phyloP scores from a whole-genome alignment of 2,888 invertebrate species.

The Netelia virgata region DNA sequence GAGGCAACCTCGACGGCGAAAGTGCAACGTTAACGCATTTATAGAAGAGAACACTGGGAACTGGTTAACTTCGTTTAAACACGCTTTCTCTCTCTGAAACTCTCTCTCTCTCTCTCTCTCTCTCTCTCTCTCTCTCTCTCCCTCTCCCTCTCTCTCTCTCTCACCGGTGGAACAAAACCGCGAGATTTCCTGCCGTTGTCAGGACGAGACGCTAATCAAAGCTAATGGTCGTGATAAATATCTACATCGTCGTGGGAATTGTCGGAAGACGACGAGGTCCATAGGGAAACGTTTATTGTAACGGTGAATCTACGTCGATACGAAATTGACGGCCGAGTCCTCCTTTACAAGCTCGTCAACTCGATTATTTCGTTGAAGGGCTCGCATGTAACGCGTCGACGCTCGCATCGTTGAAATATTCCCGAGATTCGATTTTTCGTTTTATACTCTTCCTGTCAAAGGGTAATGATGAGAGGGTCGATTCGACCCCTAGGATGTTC shows the following conservation, averaged over 20 bases:
- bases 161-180: conserved; percentile 14
- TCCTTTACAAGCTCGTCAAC: neutral
- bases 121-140: too few species aligned
- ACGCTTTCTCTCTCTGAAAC: conserved; percentile 29
- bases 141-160: neutral
- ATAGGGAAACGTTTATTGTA: neutral
- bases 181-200: conserved; percentile 28
- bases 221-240: conserved; percentile 65
- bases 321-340: neutral
- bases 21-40: conserved; percentile 68
- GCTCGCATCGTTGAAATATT: neutral
- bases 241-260: conserved; percentile 13
- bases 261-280: neutral
- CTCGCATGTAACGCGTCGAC: neutral
- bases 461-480: neutral
- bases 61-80: conserved; percentile 66
- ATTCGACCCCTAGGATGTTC: too few species aligned
- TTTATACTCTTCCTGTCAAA: neutral
- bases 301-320: neutral
- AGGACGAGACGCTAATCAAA: conserved; percentile 61
- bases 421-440: neutral
- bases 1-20: conserved; percentile 18
- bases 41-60: conserved; percentile 56
- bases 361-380: conserved; percentile 7
- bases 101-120: neutral